phyloP scores from a whole-genome alignment of 92 coral and sea anemone genomes.

The Epizoanthus stellaris region DNA sequence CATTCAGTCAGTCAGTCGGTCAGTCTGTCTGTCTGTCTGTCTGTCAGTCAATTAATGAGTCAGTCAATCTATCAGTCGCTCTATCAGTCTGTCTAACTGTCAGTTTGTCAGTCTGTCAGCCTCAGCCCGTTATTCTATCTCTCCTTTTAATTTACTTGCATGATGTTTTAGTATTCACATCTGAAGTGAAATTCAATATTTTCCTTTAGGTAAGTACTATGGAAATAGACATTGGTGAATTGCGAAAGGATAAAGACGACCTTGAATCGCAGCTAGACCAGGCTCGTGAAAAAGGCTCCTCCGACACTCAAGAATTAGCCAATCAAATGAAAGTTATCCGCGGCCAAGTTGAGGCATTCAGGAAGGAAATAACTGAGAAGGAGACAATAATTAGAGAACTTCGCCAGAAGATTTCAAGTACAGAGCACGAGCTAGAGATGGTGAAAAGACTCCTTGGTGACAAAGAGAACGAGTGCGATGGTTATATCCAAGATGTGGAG shows the following conservation, averaged over 20 bases:
- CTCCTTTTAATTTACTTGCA: no score
- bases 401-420: constrained; percentile 63
- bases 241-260: constrained; percentile 77
- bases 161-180: no score
- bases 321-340: constrained; percentile 70
- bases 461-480: constrained; percentile 79
- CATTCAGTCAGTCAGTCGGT: no score
- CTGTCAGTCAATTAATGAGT: no score
- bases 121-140: no score
- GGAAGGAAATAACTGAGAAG: constrained; percentile 70
- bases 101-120: no score
- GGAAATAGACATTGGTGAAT: constrained; percentile 74
- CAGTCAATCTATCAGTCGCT: no score
- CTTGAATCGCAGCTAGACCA: constrained; percentile 71
- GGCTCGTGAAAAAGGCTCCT: constrained; percentile 65
- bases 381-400: constrained; percentile 76
- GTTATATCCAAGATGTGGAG: constrained; percentile 61
- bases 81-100: no score
- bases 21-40: no score
- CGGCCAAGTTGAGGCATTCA: constrained; percentile 68
- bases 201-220: constrained; percentile 59
- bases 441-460: constrained; percentile 68
- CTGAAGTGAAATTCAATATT: background rate
- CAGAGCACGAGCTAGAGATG: constrained; percentile 68
- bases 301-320: constrained; percentile 63